phyloP scores from a whole-genome alignment of 92 coral and sea anemone species.

The Heliopora coerulea region DNA sequence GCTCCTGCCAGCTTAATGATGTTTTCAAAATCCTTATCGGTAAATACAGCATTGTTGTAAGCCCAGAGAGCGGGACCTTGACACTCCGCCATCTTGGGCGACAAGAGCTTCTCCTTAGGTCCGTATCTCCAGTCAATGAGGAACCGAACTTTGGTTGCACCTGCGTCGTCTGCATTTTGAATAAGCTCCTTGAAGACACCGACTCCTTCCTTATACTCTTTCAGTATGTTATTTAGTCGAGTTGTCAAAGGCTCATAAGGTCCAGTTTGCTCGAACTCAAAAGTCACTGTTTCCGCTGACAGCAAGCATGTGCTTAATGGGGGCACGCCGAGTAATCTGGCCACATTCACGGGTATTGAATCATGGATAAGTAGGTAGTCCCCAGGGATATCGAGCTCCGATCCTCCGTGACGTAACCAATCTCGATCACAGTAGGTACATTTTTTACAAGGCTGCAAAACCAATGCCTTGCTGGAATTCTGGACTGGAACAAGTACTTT shows the following conservation, averaged over 20 bases:
- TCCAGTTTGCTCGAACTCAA: constrained; percentile 56
- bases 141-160: constrained; percentile 82
- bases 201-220: constrained; percentile 73
- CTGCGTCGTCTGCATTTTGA: constrained; percentile 97
- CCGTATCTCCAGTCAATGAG: constrained; percentile 83
- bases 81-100: constrained; percentile 78
- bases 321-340: constrained; percentile 73
- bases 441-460: constrained; percentile 60
- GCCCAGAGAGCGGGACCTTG: constrained; percentile 97
- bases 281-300: constrained; percentile 64
- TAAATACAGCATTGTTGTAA: constrained; percentile 82
- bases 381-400: constrained; percentile 48
- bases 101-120: constrained; percentile 62
- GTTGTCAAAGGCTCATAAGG: constrained; percentile 87
- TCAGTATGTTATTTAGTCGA: constrained; percentile 74
- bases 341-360: constrained; percentile 59
- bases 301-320: constrained; percentile 68
- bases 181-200: constrained; percentile 83
- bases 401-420: constrained; percentile 70
- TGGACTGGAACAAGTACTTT: constrained; percentile 70
- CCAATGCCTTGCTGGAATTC: constrained; percentile 55
- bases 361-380: constrained; percentile 69
- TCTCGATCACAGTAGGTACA: constrained; percentile 74
- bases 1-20: constrained; percentile 93
- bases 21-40: constrained; percentile 88